Evolutionary conservation across 2,888 invertebrate genomes (phyloP), one percentile per base, ranked within the genome.

Genomic region (Ennomos erosarius): DNA sequence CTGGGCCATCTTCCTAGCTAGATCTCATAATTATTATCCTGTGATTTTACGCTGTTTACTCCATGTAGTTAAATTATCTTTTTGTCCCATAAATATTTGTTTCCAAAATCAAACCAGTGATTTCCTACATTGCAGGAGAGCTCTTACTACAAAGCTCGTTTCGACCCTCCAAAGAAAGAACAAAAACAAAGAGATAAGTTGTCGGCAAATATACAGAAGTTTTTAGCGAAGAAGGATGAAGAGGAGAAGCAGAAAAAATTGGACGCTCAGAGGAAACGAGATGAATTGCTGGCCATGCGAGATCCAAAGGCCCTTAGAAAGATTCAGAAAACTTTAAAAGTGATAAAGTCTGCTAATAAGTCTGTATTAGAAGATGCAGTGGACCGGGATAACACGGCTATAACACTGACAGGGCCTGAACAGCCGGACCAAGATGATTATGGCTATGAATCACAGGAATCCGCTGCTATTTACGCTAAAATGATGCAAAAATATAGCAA

Each of bases 391-490:
- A 95, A 97, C 70, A 96, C 96, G 10, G 95, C 96, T 4, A 94
- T 96, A 5, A 96, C 96, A 0, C 84, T 95, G 37, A 94, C 94
- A 48, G 97, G 96, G 0, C 95, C 95, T 0, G 94, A 95, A 1
- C 97, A 97, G 75, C 96, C 97, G 0, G 98, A 98, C 74, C 97
- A 97, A 78, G 98, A 98, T 88, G 98, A 98, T 78, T 98, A 98
- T 79, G 98, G 98, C 0, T 98, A 97, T 78, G 97, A 96, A 39
- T 98, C 98, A 0, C 96, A 95, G 72, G 96, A 96, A 81, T 96
- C 97, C 1, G 95, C 96, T 43, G 96, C 95, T 34, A 93, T 96
- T 71, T 97, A 97, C 81, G 94, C 95, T 68, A 97, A 97, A 83
- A 95, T 98, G 92, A 96, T 98, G 94, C 95, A 96, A 69, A 97